These are phyloP conservation scores for Nezara viridula DNA, from an alignment of 2,888 invertebrate species.

Conservation along the genomic window DNA sequence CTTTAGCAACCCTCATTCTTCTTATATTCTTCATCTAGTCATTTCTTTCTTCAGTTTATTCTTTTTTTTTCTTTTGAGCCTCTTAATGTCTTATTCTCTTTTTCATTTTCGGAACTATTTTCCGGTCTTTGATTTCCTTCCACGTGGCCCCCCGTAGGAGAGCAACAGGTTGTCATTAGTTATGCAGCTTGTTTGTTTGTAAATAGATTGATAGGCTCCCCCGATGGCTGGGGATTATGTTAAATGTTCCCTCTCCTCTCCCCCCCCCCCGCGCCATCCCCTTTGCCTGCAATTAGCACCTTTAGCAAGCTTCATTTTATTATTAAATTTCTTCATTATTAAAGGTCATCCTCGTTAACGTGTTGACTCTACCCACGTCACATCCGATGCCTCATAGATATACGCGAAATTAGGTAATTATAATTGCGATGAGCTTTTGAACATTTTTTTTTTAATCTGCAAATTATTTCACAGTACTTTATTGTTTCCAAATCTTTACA, in stretches of 20 bases:
- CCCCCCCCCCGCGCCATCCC: background rate
- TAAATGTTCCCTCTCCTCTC: background rate
- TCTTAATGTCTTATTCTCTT: slow-evolving; percentile 42
- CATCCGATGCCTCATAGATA: background rate
- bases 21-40: slow-evolving; percentile 14
- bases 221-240: background rate
- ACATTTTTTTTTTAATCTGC: too few relatives aligned
- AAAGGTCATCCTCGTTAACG: background rate
- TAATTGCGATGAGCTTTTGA: too few relatives aligned
- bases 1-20: slow-evolving; percentile 38
- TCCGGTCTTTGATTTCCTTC: slow-evolving; percentile 10
- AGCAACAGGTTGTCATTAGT: slow-evolving; percentile 30
- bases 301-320: background rate
- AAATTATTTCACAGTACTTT: too few relatives aligned
- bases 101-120: slow-evolving; percentile 47
- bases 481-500: too few relatives aligned
- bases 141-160: background rate
- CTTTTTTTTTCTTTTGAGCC: background rate
- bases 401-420: too few relatives aligned
- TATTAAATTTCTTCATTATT: too few relatives aligned
- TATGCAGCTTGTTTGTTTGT: background rate
- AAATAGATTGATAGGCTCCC: background rate
- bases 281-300: background rate
- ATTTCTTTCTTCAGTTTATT: slow-evolving; percentile 39
- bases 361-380: background rate